These are phyloP conservation scores for Apodemus speciosus DNA, from an alignment of 2,113 vertebrate species.

Conservation along the genomic window DNA sequence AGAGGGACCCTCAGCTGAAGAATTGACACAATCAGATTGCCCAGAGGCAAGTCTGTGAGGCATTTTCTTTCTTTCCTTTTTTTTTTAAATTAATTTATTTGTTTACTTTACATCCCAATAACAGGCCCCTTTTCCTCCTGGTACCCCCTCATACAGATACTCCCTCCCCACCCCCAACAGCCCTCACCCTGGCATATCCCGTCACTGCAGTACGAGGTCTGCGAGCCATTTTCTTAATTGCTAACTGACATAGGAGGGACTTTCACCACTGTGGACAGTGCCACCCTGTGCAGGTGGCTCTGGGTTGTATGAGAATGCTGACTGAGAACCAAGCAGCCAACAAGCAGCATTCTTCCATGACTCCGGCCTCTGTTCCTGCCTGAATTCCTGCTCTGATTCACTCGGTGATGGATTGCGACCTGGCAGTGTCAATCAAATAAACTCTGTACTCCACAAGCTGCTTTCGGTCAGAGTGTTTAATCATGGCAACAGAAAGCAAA, in stretches of 20 bases:
- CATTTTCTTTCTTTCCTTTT: not conserved
- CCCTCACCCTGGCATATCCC: no score
- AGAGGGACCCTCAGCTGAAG: not conserved
- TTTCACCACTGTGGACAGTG: not conserved
- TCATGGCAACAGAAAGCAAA: not conserved
- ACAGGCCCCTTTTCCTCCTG: no score
- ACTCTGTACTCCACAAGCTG: not conserved
- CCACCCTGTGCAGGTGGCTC: not conserved
- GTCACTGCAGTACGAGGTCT: no score
- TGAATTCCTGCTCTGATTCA: not conserved
- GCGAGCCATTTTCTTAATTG: not conserved
- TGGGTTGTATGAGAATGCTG: not conserved
- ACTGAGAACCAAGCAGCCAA: not conserved
- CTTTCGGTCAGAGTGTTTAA: not conserved
- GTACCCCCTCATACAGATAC: no score
- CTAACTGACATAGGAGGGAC: not conserved
- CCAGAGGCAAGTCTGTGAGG: not conserved
- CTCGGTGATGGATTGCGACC: not conserved
- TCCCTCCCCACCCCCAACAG: no score
- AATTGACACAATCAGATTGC: not conserved
- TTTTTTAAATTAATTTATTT: no score
- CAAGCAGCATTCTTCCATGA: not conserved
- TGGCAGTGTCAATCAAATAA: not conserved
- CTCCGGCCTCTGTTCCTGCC: not conserved
- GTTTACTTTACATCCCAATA: no score